A percentile compares a stretch with the other conserved stretches of the same genome.
Conservation (phyloP, 2,113 vertebrate genomes). For the Chionis minor region DNA sequence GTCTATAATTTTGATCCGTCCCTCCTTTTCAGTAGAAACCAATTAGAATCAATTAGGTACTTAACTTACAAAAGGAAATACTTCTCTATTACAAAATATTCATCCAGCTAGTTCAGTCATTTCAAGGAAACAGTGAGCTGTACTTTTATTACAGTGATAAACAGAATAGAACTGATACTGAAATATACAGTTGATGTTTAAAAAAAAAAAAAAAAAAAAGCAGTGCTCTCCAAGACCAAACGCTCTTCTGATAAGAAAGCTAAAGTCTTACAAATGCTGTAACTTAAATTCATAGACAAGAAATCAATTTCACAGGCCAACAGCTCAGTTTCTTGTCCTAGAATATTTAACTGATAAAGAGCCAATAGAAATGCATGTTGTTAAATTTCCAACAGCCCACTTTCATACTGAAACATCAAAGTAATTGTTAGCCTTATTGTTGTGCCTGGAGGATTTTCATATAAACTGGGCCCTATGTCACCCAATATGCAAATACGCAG, state of each 20-base stretch:
- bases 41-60: slow-evolving; percentile 18
- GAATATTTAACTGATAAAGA: not conserved
- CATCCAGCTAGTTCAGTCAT: not conserved
- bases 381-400: not conserved
- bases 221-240: not conserved
- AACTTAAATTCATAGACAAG: not conserved
- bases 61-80: not conserved
- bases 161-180: not conserved
- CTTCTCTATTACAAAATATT: not conserved
- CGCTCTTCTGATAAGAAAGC: not conserved
- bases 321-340: not conserved
- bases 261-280: not conserved
- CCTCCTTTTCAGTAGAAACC: not conserved
- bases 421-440: not conserved
- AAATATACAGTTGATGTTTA: not conserved
- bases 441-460: not conserved
- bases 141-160: not conserved
- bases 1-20: not conserved
- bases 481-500: not conserved
- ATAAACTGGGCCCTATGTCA: not conserved
- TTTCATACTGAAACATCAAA: not conserved
- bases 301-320: not conserved
- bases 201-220: not conserved
- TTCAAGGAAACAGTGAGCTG: not conserved
- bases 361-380: not conserved